Evolutionary conservation across 2,888 invertebrate genomes (phyloP), one percentile per base, ranked within the genome.

Genomic region (Phasia obesa): DNA sequence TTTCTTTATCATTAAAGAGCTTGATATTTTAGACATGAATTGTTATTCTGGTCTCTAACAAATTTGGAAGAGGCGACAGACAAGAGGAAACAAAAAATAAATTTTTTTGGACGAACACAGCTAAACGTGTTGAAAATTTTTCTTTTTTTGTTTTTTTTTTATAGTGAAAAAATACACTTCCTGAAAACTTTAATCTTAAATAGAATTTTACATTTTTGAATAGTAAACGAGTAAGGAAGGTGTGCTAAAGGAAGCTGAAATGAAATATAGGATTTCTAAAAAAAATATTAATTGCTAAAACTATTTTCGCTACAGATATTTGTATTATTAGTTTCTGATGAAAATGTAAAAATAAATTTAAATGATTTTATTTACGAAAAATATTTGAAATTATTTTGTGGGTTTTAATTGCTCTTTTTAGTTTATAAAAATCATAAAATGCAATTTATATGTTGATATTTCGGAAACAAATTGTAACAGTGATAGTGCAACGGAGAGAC

Each of bases 21-120:
- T 69, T 78, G 64, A 38, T 53, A 53, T 53, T n/a, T 49, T 62
- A 19, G 31, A 35, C 44, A 70, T 64, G 57, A 71, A 64, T 77
- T 69, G 62, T 70, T 71, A 64, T 57, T 49, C 25, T 64, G 55
- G 55, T 62, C 69, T 59, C 4, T 27, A 49, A 17, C n/a, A 42
- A 38, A n/a, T 59, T 44, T 21, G 13, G 17, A 51, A 31, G 15
- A 59, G 5, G 4, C 5, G 15, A 23, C 31, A 23, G 11, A 21
- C 13, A 27, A 19, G 25, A 57, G 3, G 13, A 25, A 31, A 1
- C 4, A n/a, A 55, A 57, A 35, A 64, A 9, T 9, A 42, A 2
- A 23, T 53, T 51, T 60, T 60, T 6, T n/a, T n/a, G n/a, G n/a
- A n/a, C n/a, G n/a, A 38, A 59, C 0, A n/a, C 31, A 49, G 27